Conservation (phyloP, 2,888 invertebrate species). For the Anodontia alba region DNA sequence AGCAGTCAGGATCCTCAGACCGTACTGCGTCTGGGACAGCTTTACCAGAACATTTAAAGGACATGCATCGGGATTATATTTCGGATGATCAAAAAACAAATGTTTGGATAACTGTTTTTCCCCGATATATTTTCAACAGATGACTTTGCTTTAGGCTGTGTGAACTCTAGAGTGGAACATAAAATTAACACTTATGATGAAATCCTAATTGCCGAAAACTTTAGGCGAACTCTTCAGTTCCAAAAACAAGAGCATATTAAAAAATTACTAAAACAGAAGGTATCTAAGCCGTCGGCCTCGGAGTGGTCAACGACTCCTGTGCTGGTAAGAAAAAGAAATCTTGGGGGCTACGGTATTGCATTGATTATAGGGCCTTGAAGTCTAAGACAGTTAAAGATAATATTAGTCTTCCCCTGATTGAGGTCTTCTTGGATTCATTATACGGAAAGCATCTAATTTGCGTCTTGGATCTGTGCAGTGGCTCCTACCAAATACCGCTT, state of each 20-base stretch:
- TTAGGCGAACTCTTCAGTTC: background rate
- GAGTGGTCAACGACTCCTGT: background rate
- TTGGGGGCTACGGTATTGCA: background rate
- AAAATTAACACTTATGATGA: background rate
- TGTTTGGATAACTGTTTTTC: background rate
- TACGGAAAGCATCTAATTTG: slow-evolving; percentile 19
- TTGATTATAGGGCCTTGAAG: too few species aligned
- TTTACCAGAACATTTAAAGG: background rate
- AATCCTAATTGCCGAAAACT: slow-evolving; percentile 6
- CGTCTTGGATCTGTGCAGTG: slow-evolving; percentile 23
- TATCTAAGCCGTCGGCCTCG: background rate
- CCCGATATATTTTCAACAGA: background rate
- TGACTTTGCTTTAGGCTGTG: background rate
- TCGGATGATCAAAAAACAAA: background rate
- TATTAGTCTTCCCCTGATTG: slow-evolving; percentile 30
- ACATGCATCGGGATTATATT: too few species aligned
- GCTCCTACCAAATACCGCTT: slow-evolving; percentile 32
- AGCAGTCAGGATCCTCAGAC: background rate
- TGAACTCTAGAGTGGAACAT: background rate
- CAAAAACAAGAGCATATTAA: slow-evolving; percentile 4
- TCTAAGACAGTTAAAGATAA: too few species aligned
- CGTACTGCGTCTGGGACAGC: background rate
- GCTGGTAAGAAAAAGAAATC: background rate
- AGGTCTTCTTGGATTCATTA: slow-evolving; percentile 30
- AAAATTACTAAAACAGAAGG: background rate